phyloP scores from a whole-genome alignment of 2,113 vertebrate species.

The Daubentonia madagascariensis region DNA sequence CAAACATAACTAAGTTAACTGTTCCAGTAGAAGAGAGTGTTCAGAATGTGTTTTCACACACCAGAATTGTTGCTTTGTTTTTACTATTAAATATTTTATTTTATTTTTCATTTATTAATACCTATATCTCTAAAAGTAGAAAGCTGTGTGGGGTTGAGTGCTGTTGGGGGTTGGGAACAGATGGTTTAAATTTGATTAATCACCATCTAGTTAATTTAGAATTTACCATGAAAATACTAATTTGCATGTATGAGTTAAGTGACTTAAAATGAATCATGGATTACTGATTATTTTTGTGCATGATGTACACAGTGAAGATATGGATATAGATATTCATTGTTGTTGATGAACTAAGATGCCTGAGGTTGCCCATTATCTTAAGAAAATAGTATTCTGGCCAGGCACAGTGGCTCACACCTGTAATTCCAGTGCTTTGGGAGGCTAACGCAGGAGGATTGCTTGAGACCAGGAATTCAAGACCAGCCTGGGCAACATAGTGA shows the following conservation, averaged over 20 bases:
- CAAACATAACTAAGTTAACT: neutral
- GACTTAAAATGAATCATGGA: neutral
- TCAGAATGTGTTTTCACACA: neutral
- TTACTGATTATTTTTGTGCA: neutral
- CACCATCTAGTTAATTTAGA: neutral
- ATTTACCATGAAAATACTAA: neutral
- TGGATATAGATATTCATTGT: neutral
- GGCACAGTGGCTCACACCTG: too few species aligned
- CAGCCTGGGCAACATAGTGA: too few species aligned
- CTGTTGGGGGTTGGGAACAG: neutral
- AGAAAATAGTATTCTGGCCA: neutral
- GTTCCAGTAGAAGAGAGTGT: neutral
- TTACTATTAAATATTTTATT: neutral
- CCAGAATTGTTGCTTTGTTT: neutral
- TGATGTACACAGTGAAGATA: neutral
- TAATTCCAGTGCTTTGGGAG: too few species aligned
- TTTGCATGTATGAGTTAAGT: neutral
- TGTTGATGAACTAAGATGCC: neutral
- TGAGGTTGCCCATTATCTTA: neutral
- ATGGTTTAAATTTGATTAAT: neutral
- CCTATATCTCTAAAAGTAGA: neutral
- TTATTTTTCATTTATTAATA: neutral
- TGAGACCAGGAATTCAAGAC: too few species aligned
- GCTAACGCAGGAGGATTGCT: too few species aligned
- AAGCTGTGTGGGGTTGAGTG: neutral